Percentiles rank a stretch among this genome's conserved stretches.
Conservation (phyloP, 1,140 invertebrate species). For the Geopemphigus sp. region DNA sequence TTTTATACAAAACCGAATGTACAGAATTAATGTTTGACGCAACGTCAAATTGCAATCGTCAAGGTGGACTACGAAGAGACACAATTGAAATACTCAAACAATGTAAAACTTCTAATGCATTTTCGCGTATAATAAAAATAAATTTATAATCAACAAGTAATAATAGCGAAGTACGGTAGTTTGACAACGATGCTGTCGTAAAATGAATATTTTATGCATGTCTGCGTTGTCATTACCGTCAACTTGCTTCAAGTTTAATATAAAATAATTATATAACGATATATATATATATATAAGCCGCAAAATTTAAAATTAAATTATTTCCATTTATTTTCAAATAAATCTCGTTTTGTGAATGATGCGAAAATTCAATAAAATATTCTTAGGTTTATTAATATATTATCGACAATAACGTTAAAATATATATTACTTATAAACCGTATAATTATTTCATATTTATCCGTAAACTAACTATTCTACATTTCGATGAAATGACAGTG, state of each 20-base stretch:
- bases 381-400: neutral
- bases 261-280: neutral
- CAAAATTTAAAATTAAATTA: neutral
- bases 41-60: too few relatives aligned
- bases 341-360: neutral
- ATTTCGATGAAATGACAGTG: neutral
- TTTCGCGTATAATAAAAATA: too few relatives aligned
- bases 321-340: conserved; percentile 2
- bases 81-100: too few relatives aligned
- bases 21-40: too few relatives aligned
- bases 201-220: conserved; percentile 9
- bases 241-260: neutral
- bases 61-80: too few relatives aligned
- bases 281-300: neutral
- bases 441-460: neutral
- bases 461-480: neutral
- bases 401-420: too few relatives aligned
- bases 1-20: too few relatives aligned
- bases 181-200: neutral
- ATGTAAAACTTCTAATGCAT: too few relatives aligned
- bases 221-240: neutral
- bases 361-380: neutral
- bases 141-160: neutral
- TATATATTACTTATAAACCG: neutral
- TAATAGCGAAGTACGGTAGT: neutral